Evolutionary conservation across 1,140 invertebrate species (phyloP), one percentile per base, ranked within the genome.

Genomic region (Bombus pascuorum): DNA sequence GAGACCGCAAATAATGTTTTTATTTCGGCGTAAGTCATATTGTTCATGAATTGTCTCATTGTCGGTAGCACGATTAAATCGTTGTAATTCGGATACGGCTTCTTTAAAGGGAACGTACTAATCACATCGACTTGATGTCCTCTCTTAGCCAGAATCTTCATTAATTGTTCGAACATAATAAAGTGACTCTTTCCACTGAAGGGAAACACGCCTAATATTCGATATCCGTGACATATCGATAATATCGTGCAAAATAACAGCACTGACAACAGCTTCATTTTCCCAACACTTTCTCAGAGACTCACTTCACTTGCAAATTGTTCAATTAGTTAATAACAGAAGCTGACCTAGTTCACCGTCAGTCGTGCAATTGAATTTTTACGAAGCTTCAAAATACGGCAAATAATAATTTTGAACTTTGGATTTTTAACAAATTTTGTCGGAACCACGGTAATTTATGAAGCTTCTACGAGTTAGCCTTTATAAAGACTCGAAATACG

Each of bases 91-190:
- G 94, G 89, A 5, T 95, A 84, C 0, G 94, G 93, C 62, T 92
- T 93, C 75, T 95, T 95, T 9, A 95, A 91, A 0, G 95, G 93
- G 87, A 95, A 96, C 6, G 95, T 89, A 76, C 95, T 96, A 1
- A 96, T 90, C 0, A 97, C 91, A 3, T 96, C 96, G 6, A 97
- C 94, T 53, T 96, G 92, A 85, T 97, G 96, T 12, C 96, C 96
- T 53, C 93, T 94, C 25, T 81, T 88, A 0, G 95, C 96, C 37
- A 97, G 80, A 22, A 94, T 96, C 83, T 95, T 95, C 89, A 96
- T 94, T 73, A 97, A 79, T 0, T 93, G 92, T 8, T 96, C 95
- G 42, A 96, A 96, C 77, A 96, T 94, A 73, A 96, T 94, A 76
- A 95, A 96, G 87, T 97, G 96, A 72, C 96, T 97, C 87, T 95